These are phyloP conservation scores for Mayetiola destructor DNA, from an alignment of 2,888 invertebrate species.

Conservation along the genomic window DNA sequence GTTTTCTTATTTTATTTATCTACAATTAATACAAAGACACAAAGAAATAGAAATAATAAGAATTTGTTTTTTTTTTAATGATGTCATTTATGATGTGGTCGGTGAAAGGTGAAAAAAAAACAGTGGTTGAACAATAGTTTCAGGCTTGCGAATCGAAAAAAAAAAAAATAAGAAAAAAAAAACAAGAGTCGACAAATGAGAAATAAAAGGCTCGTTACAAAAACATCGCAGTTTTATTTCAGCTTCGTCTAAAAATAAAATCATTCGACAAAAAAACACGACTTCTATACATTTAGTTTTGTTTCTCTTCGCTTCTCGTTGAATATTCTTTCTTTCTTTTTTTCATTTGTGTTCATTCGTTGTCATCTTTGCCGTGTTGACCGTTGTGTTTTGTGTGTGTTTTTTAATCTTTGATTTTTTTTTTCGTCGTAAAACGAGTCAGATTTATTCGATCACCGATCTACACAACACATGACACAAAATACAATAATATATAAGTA, in stretches of 20 bases:
- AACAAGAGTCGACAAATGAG: slow-evolving; percentile 2
- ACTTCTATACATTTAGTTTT: not conserved
- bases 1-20: too few species aligned
- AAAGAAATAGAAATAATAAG: not conserved
- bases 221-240: slow-evolving; percentile 6
- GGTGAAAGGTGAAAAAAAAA: not conserved
- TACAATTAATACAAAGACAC: not conserved
- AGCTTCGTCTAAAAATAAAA: slow-evolving; percentile 11
- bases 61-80: too few species aligned
- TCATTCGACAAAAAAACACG: slow-evolving; percentile 6
- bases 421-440: not conserved
- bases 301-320: not conserved
- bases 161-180: not conserved
- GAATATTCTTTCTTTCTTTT: not conserved
- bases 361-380: not conserved
- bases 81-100: too few species aligned
- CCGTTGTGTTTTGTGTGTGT: not conserved
- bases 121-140: not conserved
- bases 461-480: too few species aligned
- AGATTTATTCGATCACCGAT: too few species aligned
- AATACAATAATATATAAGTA: too few species aligned
- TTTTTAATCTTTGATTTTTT: too few species aligned
- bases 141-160: not conserved
- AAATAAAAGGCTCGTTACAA: too few species aligned
- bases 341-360: not conserved